Base-by-base conservation (phyloP, 2,888 invertebrate species). In the Nyleta sp. region DNA sequence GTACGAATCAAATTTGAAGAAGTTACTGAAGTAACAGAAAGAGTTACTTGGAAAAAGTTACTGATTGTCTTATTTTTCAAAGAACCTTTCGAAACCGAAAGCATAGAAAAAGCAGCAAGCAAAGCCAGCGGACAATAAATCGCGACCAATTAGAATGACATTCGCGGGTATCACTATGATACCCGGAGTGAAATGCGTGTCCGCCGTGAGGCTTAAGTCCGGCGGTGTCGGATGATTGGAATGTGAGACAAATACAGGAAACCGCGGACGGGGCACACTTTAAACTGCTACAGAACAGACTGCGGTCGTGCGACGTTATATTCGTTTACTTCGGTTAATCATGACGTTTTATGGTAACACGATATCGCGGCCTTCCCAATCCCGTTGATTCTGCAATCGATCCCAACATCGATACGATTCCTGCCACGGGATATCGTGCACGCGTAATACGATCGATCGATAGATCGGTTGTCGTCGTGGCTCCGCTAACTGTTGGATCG, bases 281-380 rank as follows among this genome's bases (percentile, higher is more conserved):
- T 86, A 88, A 82, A 88, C 86, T 87, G 86, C 85, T 88, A 86
- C 84, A 86, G 88, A 88, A 85, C 82, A 86, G 85, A 84, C 84
- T 90, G 89, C 86, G 90, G 90, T 90, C 83, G 80, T 80, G 82
- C 86, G 84, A 86, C 87, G 86, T 90, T 89, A 89, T 90, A 89
- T 89, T 88, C 90, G 87, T 90, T 89, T 90, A 90, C 89, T 88
- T 89, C 88, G 87, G 89, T 89, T 90, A 90, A 90, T 90, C 89
- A 90, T 90, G 88, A 88, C 90, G 88, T 89, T 90, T 91, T 91
- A 89, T 87, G 85, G 90, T 88, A 90, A 90, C 84, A 80, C 85
- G 85, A 90, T 87, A 83, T 82, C 84, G 85, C 84, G 73, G 74
- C 82, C 82, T 81, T 80, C 73, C 74, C 80, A 50, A 50, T 81